Conservation (phyloP, 1,140 invertebrate species). For the Laupala kohalensis region DNA sequence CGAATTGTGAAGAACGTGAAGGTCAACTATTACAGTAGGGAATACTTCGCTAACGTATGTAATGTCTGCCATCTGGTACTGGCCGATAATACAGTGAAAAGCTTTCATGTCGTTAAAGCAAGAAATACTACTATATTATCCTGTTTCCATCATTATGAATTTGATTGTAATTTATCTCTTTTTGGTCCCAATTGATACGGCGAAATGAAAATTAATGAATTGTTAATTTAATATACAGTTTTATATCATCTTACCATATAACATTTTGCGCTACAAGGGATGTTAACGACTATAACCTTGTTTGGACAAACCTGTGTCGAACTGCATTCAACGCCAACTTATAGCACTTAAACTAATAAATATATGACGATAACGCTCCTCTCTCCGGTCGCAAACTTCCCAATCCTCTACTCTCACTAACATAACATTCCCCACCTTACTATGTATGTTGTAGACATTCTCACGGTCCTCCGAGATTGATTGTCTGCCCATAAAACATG, state of each 20-base stretch:
- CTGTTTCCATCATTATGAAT: no score
- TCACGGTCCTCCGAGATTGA: neutral
- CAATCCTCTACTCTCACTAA: neutral
- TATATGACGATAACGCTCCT: neutral
- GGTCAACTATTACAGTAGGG: no score
- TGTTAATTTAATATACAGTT: neutral
- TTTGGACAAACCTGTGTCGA: neutral
- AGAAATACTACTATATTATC: no score
- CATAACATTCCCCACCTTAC: neutral
- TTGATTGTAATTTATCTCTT: no score
- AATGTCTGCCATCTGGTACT: no score
- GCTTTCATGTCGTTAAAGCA: no score
- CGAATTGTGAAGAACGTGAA: no score
- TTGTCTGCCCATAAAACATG: neutral
- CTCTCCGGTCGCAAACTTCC: neutral
- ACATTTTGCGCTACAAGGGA: neutral
- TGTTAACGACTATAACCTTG: neutral
- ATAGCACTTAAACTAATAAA: neutral
- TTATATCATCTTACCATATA: neutral
- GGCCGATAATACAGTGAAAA: no score
- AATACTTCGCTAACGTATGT: no score
- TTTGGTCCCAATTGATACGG: no score
- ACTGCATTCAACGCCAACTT: neutral
- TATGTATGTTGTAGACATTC: neutral
- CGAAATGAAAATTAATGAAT: no score